phyloP scores from a whole-genome alignment of 2,113 vertebrate species.

The Syrmaticus mikado region DNA sequence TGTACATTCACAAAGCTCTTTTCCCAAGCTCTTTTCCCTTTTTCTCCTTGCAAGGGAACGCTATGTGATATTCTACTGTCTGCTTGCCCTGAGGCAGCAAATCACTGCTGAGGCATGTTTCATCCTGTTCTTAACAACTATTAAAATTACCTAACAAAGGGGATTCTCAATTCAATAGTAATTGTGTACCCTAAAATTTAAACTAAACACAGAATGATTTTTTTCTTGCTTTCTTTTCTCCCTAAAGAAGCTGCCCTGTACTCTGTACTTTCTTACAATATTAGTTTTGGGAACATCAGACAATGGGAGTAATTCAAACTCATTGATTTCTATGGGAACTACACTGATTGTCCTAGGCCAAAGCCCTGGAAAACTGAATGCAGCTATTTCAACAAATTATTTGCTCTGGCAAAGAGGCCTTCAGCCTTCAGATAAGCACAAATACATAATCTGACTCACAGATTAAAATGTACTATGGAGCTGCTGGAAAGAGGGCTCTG shows the following conservation, averaged over 20 bases:
- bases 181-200: not conserved
- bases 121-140: not conserved
- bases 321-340: not conserved
- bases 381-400: not conserved
- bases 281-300: not conserved
- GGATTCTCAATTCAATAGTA: not conserved
- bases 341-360: not conserved
- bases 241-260: not conserved
- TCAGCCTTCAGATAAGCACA: constrained; percentile 7
- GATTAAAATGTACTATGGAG: not conserved
- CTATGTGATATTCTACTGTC: not conserved
- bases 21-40: not conserved
- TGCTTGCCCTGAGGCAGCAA: not conserved
- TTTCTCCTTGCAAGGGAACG: not conserved
- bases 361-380: constrained; percentile 17
- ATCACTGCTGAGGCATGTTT: not conserved
- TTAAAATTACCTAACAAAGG: not conserved
- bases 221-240: not conserved
- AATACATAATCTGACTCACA: not conserved
- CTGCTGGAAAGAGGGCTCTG: not conserved
- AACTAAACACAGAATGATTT: not conserved
- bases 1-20: not conserved
- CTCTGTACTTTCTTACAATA: not conserved
- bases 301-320: not conserved
- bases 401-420: constrained; percentile 7